phyloP scores from a whole-genome alignment of 1,140 invertebrate species.

The Bombus vancouverensis region DNA sequence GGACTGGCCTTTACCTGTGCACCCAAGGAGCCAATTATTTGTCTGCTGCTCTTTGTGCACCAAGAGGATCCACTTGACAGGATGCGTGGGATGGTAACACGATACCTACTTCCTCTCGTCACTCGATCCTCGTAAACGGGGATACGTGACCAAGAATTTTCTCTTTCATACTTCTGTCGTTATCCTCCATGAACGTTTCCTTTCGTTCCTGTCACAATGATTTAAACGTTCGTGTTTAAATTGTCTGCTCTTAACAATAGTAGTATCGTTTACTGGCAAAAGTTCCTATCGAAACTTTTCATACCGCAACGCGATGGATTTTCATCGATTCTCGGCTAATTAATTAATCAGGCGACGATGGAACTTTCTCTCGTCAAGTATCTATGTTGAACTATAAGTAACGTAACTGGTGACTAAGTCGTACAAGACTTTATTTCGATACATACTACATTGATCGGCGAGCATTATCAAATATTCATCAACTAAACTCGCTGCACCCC shows the following conservation, averaged over 20 bases:
- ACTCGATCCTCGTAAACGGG: constrained; percentile 72
- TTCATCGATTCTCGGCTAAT: constrained; percentile 1
- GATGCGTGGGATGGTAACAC: constrained; percentile 80
- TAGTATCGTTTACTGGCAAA: no score
- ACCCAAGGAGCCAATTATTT: constrained; percentile 81
- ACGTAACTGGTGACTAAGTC: constrained; percentile 26
- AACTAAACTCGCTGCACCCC: constrained; percentile 36
- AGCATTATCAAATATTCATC: constrained; percentile 54
- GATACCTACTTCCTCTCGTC: constrained; percentile 80
- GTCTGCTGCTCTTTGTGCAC: constrained; percentile 79
- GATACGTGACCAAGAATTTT: constrained; percentile 36
- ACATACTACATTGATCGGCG: constrained; percentile 48
- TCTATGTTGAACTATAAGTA: constrained; percentile 40
- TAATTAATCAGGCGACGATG: constrained; percentile 35
- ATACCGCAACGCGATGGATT: not conserved
- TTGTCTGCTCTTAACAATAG: not conserved
- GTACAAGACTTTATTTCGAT: constrained; percentile 11
- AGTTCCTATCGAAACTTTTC: not conserved
- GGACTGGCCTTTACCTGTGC: constrained; percentile 75
- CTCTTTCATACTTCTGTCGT: constrained; percentile 26
- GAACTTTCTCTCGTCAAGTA: constrained; percentile 15
- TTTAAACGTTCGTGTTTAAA: not conserved
- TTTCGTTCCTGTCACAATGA: not conserved
- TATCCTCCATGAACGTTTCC: not conserved
- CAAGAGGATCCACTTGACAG: constrained; percentile 80